Conservation (phyloP, 2,113 vertebrate species). For the Alaudala cheleensis region DNA sequence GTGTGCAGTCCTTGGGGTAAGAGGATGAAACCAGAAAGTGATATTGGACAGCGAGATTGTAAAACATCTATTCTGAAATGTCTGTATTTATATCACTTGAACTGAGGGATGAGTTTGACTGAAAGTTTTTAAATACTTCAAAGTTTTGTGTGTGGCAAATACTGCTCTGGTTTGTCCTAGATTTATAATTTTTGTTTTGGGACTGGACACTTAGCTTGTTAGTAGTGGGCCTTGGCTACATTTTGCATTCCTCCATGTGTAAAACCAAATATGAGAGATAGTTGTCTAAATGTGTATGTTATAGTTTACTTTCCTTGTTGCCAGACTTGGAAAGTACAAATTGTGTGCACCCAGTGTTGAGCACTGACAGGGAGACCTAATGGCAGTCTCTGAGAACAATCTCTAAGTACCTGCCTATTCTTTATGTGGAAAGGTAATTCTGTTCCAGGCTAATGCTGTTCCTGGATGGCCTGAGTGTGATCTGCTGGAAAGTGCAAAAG, state of each 20-base stretch:
- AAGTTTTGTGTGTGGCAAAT: neutral
- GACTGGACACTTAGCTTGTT: neutral
- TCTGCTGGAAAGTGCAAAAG: neutral
- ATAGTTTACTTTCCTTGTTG: neutral
- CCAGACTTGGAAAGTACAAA: neutral
- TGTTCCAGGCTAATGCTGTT: neutral
- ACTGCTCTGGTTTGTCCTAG: neutral
- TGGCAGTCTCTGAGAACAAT: neutral
- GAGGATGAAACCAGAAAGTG: neutral
- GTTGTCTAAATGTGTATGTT: neutral
- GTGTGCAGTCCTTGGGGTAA: fast-evolving
- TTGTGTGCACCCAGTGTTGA: neutral
- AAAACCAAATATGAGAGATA: neutral
- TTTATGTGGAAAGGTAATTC: neutral
- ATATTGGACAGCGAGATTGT: neutral
- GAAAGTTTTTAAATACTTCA: neutral
- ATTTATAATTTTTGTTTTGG: neutral
- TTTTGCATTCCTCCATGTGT: neutral
- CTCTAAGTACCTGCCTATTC: neutral
- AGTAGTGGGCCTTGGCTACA: neutral
- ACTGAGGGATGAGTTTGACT: neutral
- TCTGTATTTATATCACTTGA: neutral
- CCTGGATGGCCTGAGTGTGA: neutral
- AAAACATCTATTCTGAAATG: neutral
- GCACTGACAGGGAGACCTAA: neutral